A percentile compares a stretch with the other conserved stretches of the same genome.
Conservation (phyloP, 2,888 invertebrate genomes). For the Drosophila limbata region DNA sequence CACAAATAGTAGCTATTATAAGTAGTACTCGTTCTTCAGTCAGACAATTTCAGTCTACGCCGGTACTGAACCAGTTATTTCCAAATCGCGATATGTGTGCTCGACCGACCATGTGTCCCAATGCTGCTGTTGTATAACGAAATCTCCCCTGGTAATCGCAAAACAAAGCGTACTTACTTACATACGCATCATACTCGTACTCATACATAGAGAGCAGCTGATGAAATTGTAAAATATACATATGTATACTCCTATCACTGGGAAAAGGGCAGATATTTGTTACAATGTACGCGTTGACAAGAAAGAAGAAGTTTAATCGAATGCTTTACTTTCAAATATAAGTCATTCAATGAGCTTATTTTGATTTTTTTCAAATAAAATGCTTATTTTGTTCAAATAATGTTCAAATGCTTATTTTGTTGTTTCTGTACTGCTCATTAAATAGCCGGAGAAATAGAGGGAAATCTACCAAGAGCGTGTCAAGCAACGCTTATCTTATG, state of each 20-base stretch:
- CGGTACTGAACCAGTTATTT: slow-evolving; percentile 72
- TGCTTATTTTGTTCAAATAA: too few species aligned
- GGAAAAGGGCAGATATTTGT: slow-evolving; percentile 27
- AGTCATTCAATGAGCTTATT: too few species aligned
- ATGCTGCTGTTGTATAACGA: slow-evolving; percentile 62
- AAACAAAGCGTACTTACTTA: slow-evolving; percentile 41
- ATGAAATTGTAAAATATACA: slow-evolving; percentile 5
- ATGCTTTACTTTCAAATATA: too few species aligned
- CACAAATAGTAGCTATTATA: neutral
- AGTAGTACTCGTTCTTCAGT: slow-evolving; percentile 1
- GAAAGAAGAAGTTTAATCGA: neutral
- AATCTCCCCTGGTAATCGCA: slow-evolving; percentile 53
- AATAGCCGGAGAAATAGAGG: neutral
- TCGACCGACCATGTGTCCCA: slow-evolving; percentile 50
- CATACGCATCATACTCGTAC: neutral
- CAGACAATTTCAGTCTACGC: slow-evolving; percentile 63
- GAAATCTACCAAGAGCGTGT: neutral
- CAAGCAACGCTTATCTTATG: neutral
- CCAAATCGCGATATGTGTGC: slow-evolving; percentile 52
- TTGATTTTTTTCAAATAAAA: too few species aligned
- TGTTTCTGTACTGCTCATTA: too few species aligned
- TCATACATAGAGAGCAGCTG: slow-evolving; percentile 2
- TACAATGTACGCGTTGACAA: neutral
- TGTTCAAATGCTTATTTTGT: too few species aligned
- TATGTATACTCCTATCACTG: slow-evolving; percentile 9